Evolutionary conservation across 2,888 invertebrate species (phyloP), one percentile per base, ranked within the genome.

Genomic region (Reticulitermes lucifugus): DNA sequence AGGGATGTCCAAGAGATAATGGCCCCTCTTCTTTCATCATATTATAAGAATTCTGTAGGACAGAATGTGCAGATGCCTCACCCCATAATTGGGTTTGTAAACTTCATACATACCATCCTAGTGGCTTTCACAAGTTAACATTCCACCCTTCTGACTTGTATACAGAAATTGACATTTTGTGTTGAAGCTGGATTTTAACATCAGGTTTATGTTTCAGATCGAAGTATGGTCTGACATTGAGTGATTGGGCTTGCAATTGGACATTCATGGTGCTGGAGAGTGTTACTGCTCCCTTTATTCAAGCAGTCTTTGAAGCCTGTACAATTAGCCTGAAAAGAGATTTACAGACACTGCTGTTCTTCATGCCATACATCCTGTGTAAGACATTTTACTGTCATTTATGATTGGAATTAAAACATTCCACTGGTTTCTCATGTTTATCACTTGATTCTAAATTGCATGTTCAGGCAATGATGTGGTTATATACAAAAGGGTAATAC

Each of bases 291-390:
- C 92, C 93, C 65, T 93, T 92, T 79, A 92, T 93, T 3, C 93
- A 93, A 65, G 92, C 93, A 83, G 91, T 96, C 29, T 89, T 97
- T 55, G 93, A 93, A 87, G 94, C 94, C 0, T 96, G 96, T 70
- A 93, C 95, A 87, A 95, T 96, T 0, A 95, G 96, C 88, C 95
- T 97, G 90, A 94, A 95, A 46, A 93, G 95, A 86, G 96, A 96
- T 89, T 93, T 93, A 73, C 93, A 94, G 88, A 94, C 95, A 25
- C 90, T 96, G 86, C 94, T 95, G 89, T 93, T 95, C 84, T 96
- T 96, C 89, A 91, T 96, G 84, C 96, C 96, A 0, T 95, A 96
- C 88, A 94, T 96, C 65, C 89, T 96, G 18, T 88, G 91, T 91
- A 88, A 90, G 90, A 89, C 35, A 4, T 7, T 12, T 12, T 6